A percentile compares a stretch with the other conserved stretches of the same genome.
Conservation (phyloP, 2,888 invertebrate genomes). For the Caprella mutica region DNA sequence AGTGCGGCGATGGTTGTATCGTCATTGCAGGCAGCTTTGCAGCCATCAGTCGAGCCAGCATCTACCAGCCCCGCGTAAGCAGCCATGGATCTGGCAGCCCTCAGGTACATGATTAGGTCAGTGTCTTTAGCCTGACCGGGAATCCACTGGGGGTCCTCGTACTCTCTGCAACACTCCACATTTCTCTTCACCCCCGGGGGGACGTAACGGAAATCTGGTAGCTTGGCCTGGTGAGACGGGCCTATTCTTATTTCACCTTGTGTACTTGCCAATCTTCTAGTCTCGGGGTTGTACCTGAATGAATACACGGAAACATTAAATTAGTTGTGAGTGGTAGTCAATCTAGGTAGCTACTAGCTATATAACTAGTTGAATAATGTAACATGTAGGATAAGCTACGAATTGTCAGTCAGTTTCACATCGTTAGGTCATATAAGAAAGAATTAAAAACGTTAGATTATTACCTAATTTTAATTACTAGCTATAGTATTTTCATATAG, state of each 20-base stretch:
- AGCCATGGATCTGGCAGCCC: constrained; percentile 94
- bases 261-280: constrained; percentile 47
- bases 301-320: not conserved
- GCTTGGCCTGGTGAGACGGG: constrained; percentile 47
- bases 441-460: no score
- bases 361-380: no score
- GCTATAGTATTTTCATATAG: no score
- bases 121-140: constrained; percentile 73
- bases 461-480: no score
- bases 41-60: constrained; percentile 92
- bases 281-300: constrained; percentile 45
- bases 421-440: no score
- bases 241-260: constrained; percentile 52
- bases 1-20: constrained; percentile 95
- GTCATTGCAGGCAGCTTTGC: constrained; percentile 89
- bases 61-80: constrained; percentile 99
- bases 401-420: no score
- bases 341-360: no score
- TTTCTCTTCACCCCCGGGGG: constrained; percentile 34
- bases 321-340: no score
- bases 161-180: constrained; percentile 43
- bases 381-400: no score
- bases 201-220: constrained; percentile 42
- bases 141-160: constrained; percentile 88
- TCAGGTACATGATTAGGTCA: constrained; percentile 91